Evolutionary conservation across 1,140 invertebrate genomes (phyloP), one percentile per base, ranked within the genome.

Genomic region (Aethina tumida): DNA sequence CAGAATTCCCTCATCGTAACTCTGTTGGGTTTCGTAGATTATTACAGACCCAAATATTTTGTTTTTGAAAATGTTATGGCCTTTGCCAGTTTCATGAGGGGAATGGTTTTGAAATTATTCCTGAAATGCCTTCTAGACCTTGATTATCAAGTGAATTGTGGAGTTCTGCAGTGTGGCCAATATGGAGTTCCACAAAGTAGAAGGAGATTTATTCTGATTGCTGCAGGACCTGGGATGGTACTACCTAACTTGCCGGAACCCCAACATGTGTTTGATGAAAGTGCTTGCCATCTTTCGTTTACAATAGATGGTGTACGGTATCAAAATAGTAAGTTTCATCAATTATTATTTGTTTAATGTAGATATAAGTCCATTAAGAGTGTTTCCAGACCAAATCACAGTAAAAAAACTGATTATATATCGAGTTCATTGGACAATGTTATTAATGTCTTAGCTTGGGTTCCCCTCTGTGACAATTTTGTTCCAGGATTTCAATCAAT

Each of bases 61-160:
- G 68, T 92, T 6, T 67, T 92, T 51, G 88, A 93, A 62, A 92
- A 92, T 52, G 88, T 92, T 0, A 63, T 84, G 22, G 91, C 91
- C 63, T 91, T 93, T 61, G 84, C 81, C 0, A 73, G 73, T 0
- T 87, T 80, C 49, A 84, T 87, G 58, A 73, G 74, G 27, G 75
- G 74, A 27, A 81, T 89, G 75, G 81, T 92, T 14, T 58, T 93
- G 24, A 91, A 91, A 64, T 56, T 90, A 31, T 81, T 85, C 0
- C 56, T 92, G 15, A 63, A 81, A 3, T 84, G 84, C 48, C 62
- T 92, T 2, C 49, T 89, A 8, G 69, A 76, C 20, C 89, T 93
- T 80, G 87, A 86, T 1, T 93, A 93, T 58, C 86, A 92, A 58
- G 88, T 84, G 47, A 81, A 83, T 0, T 88, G 90, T 65, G 86